phyloP scores from a whole-genome alignment of 2,888 invertebrate species.

The Helleia helle region DNA sequence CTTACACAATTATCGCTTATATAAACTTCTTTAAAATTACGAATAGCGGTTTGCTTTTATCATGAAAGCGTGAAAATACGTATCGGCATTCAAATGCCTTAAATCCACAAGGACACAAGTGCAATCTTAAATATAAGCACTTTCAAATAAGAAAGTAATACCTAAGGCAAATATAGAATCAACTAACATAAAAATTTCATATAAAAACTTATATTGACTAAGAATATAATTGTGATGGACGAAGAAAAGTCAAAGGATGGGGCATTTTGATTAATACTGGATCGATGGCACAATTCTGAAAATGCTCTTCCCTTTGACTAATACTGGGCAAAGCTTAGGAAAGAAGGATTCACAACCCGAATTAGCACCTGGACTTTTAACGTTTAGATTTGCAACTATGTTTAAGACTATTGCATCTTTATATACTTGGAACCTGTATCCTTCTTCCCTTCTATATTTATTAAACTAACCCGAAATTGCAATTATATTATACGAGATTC shows the following conservation, averaged over 20 bases:
- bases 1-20: conserved; percentile 52
- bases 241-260: conserved; percentile 61
- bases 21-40: conserved; percentile 49
- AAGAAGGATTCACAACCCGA: conserved; percentile 72
- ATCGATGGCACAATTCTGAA: conserved; percentile 66
- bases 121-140: conserved; percentile 62
- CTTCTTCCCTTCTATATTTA: conserved; percentile 55
- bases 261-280: conserved; percentile 66
- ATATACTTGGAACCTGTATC: conserved; percentile 37
- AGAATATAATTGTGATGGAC: conserved; percentile 63
- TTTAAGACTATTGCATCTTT: conserved; percentile 13
- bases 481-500: conserved; percentile 34
- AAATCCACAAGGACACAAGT: conserved; percentile 74
- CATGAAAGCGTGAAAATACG: conserved; percentile 64
- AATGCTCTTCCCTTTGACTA: conserved; percentile 65
- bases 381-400: conserved; percentile 11
- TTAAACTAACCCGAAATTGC: conserved; percentile 44
- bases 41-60: conserved; percentile 52
- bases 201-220: conserved; percentile 70
- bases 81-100: conserved; percentile 48
- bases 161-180: conserved; percentile 68
- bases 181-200: conserved; percentile 64
- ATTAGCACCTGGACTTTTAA: conserved; percentile 48
- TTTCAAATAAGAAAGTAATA: conserved; percentile 69
- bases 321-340: conserved; percentile 63